Evolutionary conservation across 2,888 invertebrate genomes (phyloP).

Genomic region (Oeneis ivallda): DNA sequence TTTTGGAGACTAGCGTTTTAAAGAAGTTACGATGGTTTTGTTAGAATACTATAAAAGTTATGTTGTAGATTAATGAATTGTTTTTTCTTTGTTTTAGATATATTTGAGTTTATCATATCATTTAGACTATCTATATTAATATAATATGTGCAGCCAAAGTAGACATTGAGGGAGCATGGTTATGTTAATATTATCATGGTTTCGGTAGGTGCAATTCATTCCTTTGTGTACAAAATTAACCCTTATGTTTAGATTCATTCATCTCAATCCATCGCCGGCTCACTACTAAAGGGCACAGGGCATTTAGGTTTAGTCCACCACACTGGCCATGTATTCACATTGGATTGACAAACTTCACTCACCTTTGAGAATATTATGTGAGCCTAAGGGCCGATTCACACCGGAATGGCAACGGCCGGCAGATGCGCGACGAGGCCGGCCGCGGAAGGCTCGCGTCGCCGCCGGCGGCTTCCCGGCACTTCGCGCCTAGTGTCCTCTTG

Average conservation of each 20-base stretch:
- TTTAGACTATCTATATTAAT: slow-evolving; percentile 45
- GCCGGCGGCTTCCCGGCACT: no score
- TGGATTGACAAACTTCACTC: no score
- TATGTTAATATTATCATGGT: slow-evolving; percentile 21
- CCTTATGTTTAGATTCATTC: slow-evolving; percentile 33
- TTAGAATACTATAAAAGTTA: slow-evolving; percentile 35
- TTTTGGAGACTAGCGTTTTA: slow-evolving; percentile 5
- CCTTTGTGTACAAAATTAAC: slow-evolving; percentile 40
- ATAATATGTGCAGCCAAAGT: slow-evolving; percentile 63
- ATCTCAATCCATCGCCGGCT: no score
- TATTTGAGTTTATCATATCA: slow-evolving; percentile 63
- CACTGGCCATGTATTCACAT: no score
- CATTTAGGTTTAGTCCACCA: no score
- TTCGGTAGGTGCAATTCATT: slow-evolving; percentile 40
- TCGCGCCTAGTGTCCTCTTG: no score
- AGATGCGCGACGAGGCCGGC: no score
- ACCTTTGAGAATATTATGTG: no score
- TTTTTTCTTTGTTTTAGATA: slow-evolving; percentile 73
- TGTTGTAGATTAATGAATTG: slow-evolving; percentile 67
- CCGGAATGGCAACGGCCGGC: no score
- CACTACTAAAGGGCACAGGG: no score
- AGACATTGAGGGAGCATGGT: slow-evolving; percentile 35
- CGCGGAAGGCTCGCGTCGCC: no score
- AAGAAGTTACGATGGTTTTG: slow-evolving; percentile 14
- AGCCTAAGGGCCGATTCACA: no score